A percentile compares a stretch with the other conserved stretches of the same genome.
Evolutionary conservation across 2,113 vertebrate genomes (phyloP).

Genomic region (Otocyon megalotis): DNA sequence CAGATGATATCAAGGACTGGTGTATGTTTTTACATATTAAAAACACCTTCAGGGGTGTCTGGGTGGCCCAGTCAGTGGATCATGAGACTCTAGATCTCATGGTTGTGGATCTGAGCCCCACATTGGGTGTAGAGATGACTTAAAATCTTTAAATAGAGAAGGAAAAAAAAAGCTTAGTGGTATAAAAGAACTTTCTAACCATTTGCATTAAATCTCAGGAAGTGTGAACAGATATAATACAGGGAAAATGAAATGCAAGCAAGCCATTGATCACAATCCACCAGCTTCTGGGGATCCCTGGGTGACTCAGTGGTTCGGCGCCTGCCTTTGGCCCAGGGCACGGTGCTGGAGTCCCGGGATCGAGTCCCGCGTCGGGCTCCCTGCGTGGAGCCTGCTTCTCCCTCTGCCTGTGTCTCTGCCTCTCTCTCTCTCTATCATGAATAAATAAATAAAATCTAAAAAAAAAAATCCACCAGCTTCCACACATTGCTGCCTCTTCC

Average conservation of each 20-base stretch:
- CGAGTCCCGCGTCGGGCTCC: too few relatives aligned
- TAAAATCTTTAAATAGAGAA: background rate
- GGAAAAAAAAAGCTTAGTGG: background rate
- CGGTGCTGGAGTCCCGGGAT: too few relatives aligned
- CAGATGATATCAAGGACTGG: background rate
- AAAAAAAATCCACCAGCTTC: too few relatives aligned
- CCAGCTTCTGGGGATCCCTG: too few relatives aligned
- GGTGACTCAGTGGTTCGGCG: too few relatives aligned
- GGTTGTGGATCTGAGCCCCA: background rate
- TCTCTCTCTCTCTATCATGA: too few relatives aligned
- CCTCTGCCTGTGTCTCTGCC: too few relatives aligned
- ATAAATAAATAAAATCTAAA: too few relatives aligned
- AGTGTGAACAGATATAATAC: background rate
- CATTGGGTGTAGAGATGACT: background rate
- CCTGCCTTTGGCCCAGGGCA: too few relatives aligned
- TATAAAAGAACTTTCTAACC: background rate
- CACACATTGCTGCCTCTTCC: background rate
- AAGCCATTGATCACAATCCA: background rate
- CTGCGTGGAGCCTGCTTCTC: too few relatives aligned
- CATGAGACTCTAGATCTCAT: fast-evolving
- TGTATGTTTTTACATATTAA: background rate
- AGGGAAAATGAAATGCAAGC: too few relatives aligned
- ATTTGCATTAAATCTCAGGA: background rate
- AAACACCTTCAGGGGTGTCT: background rate
- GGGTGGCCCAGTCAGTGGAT: background rate